Evolutionary conservation across 1,140 invertebrate genomes (phyloP).

Genomic region (Calosoma granatense): DNA sequence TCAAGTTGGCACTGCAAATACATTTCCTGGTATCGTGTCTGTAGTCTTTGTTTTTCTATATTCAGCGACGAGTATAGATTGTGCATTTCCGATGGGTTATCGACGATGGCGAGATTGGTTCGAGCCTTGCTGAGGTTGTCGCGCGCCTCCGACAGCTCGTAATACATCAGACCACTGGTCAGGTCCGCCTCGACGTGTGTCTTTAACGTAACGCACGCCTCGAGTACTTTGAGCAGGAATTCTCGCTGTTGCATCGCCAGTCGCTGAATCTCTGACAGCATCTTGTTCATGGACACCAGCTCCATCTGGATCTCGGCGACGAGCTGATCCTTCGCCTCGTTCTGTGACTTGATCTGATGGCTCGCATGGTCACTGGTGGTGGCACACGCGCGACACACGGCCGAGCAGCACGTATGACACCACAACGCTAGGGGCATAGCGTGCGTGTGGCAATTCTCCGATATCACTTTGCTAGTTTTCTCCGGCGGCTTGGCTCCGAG

Average conservation of each 20-base stretch:
- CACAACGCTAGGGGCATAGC: conserved; percentile 60
- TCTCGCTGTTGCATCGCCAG: conserved; percentile 56
- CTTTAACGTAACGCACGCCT: conserved; percentile 60
- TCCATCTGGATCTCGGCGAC: conserved; percentile 49
- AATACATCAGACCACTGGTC: conserved; percentile 51
- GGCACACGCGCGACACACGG: conserved; percentile 57
- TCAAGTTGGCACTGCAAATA: conserved; percentile 60
- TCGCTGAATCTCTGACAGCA: conserved; percentile 49
- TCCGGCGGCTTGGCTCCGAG: conserved; percentile 36
- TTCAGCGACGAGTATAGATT: conserved; percentile 44
- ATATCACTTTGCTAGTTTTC: conserved; percentile 31
- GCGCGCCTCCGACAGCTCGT: conserved; percentile 52
- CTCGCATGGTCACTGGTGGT: conserved; percentile 49
- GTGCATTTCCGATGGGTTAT: conserved; percentile 45
- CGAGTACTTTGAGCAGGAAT: conserved; percentile 59
- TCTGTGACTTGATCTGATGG: conserved; percentile 55
- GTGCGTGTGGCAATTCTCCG: conserved; percentile 59
- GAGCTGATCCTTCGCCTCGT: conserved; percentile 55
- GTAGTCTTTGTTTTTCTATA: conserved; percentile 51
- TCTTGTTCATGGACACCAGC: conserved; percentile 38
- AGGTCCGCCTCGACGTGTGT: conserved; percentile 61
- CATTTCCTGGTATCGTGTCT: conserved; percentile 59
- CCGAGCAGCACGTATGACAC: conserved; percentile 56
- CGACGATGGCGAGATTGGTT: conserved; percentile 43
- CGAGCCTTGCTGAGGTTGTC: conserved; percentile 51